A percentile compares a stretch with the other conserved stretches of the same genome.
Evolutionary conservation across 2,113 vertebrate genomes (phyloP).

Genomic region (Paracyprichromis sp.): DNA sequence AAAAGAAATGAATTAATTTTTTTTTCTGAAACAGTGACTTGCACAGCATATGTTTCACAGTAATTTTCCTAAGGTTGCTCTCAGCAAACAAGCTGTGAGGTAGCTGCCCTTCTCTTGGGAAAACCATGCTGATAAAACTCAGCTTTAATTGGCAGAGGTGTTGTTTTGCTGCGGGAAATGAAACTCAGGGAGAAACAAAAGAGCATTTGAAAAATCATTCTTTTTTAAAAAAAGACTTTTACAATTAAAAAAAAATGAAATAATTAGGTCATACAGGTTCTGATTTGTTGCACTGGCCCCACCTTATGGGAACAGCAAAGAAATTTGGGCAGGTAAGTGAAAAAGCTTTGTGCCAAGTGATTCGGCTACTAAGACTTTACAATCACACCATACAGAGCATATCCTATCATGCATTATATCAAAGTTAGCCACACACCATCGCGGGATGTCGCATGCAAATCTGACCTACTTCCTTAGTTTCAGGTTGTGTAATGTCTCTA

Average conservation of each 20-base stretch:
- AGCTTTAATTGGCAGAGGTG: slow-evolving; percentile 61
- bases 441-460: slow-evolving; percentile 7
- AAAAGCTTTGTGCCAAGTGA: background rate
- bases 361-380: background rate
- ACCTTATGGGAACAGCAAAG: background rate
- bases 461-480: background rate
- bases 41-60: background rate
- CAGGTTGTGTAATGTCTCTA: background rate
- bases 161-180: slow-evolving; percentile 39
- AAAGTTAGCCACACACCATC: background rate
- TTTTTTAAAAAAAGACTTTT: background rate
- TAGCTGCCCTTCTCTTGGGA: slow-evolving; percentile 24
- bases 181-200: background rate
- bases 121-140: background rate
- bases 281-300: background rate
- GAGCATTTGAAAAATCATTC: background rate
- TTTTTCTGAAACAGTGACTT: background rate
- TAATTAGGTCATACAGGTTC: background rate
- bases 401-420: background rate
- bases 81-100: background rate
- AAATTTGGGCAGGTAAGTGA: background rate
- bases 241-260: background rate
- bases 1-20: background rate
- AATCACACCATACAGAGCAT: background rate
- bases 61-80: background rate